These are phyloP conservation scores for Corythoichthys haematopterus DNA, from an alignment of 2,113 vertebrate genomes.

Conservation along the genomic window DNA sequence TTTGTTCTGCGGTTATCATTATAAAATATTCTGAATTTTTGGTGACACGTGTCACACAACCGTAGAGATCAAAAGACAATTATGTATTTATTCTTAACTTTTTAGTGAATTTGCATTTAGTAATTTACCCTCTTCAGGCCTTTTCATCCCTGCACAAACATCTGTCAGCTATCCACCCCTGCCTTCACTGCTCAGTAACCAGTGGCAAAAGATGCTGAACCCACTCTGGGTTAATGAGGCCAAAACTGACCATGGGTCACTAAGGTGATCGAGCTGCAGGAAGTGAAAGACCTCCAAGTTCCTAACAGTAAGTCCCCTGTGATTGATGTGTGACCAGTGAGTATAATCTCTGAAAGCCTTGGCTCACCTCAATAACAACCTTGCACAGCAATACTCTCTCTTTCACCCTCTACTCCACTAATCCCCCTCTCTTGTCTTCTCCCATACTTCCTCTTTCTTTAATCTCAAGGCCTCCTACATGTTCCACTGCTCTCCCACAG, in stretches of 20 bases:
- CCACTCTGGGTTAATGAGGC: slow-evolving; percentile 34
- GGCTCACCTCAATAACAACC: slow-evolving; percentile 54
- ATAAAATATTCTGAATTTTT: neutral
- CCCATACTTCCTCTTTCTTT: slow-evolving; percentile 23
- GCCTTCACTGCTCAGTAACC: slow-evolving; percentile 21
- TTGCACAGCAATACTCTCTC: slow-evolving; percentile 49
- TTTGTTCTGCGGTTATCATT: no score
- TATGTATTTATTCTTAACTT: neutral
- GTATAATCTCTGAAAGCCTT: slow-evolving; percentile 46
- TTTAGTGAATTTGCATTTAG: neutral
- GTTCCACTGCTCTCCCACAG: slow-evolving; percentile 9
- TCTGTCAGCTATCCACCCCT: slow-evolving; percentile 29
- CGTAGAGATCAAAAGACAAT: neutral
- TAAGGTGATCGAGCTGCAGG: slow-evolving; percentile 22
- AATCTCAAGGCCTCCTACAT: slow-evolving; percentile 30
- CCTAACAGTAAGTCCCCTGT: slow-evolving; percentile 22
- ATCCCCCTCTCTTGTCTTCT: slow-evolving; percentile 38
- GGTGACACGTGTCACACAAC: neutral
- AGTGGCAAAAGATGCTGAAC: slow-evolving; percentile 43
- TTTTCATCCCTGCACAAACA: slow-evolving; percentile 11
- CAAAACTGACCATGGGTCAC: slow-evolving; percentile 31
- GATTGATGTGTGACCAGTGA: slow-evolving; percentile 41
- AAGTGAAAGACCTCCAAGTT: slow-evolving; percentile 32
- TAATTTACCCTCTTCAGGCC: no score
- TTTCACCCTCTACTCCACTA: slow-evolving; percentile 37